Conservation (phyloP, 2,797 vertebrate species). For the Petrocephalus schoutedeni region DNA sequence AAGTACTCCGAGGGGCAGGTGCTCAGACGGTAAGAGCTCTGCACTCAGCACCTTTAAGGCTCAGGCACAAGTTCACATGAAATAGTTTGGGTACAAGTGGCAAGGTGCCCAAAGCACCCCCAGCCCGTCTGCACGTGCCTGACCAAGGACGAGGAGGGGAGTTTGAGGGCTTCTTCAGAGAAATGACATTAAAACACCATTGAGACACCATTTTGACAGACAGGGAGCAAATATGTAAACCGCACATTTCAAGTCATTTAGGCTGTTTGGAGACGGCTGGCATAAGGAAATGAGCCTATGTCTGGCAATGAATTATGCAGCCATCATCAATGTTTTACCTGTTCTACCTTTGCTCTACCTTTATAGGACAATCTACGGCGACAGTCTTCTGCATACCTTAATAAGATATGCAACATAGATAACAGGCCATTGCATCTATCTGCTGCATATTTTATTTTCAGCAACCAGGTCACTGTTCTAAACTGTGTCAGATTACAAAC, state of each 20-base stretch:
- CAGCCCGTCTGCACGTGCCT: neutral
- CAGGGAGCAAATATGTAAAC: neutral
- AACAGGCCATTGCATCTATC: slow-evolving; percentile 7
- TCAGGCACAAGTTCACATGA: neutral
- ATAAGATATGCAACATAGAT: slow-evolving; percentile 43
- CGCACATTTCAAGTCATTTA: slow-evolving; percentile 73
- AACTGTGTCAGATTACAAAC: slow-evolving; percentile 53
- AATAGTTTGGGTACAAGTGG: neutral
- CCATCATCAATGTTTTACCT: slow-evolving; percentile 66
- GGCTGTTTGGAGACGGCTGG: slow-evolving; percentile 74
- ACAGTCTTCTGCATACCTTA: slow-evolving; percentile 6
- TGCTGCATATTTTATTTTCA: slow-evolving; percentile 40
- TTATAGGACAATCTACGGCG: slow-evolving; percentile 53
- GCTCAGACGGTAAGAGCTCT: neutral
- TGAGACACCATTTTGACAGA: slow-evolving; percentile 64
- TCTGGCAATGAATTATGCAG: slow-evolving; percentile 86
- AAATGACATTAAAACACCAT: slow-evolving; percentile 66
- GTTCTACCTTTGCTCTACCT: slow-evolving; percentile 60
- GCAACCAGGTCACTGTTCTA: slow-evolving; percentile 62
- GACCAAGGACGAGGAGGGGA: slow-evolving; percentile 27
- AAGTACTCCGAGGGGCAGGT: neutral
- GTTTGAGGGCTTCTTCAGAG: slow-evolving; percentile 59
- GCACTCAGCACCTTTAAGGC: neutral
- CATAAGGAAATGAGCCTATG: slow-evolving; percentile 68
- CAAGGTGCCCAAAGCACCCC: neutral